Evolutionary conservation across 2,797 vertebrate genomes (phyloP).

Genomic region (Neosilurus mollespiculum): DNA sequence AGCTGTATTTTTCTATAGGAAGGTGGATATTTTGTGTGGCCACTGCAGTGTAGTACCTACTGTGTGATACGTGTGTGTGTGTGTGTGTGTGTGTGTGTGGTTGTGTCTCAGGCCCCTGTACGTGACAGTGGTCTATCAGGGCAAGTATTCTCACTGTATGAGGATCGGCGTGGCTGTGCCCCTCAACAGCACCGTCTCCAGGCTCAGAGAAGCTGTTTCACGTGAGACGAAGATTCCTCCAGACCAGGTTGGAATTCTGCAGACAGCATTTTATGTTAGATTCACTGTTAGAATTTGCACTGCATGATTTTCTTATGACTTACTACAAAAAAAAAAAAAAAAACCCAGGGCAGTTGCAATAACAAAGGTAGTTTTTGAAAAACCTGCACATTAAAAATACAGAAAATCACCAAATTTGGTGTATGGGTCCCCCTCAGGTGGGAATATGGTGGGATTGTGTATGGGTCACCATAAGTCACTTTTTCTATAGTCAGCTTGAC

Average conservation of each 20-base stretch:
- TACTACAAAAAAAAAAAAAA: neutral
- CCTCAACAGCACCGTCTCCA: constrained; percentile 86
- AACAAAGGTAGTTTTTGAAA: neutral
- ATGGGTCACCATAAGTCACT: too few relatives aligned
- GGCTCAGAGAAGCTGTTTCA: constrained; percentile 90
- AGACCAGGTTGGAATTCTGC: constrained; percentile 81
- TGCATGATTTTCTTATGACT: neutral
- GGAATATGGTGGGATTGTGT: too few relatives aligned
- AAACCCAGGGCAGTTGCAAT: neutral
- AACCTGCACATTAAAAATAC: neutral
- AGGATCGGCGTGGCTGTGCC: constrained; percentile 93
- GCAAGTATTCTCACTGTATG: constrained; percentile 98
- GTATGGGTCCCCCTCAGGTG: too few relatives aligned
- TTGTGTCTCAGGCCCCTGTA: constrained; percentile 83
- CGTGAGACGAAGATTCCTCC: constrained; percentile 94
- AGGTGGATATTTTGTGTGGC: neutral
- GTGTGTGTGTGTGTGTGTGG: neutral
- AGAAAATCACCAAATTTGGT: neutral
- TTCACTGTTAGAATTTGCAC: neutral
- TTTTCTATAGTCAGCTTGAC: too few relatives aligned
- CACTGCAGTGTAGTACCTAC: neutral
- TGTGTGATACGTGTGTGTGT: neutral
- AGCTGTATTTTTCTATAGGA: neutral
- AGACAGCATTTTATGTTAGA: neutral
- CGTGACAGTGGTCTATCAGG: constrained; percentile 94